Percentiles rank a stretch among this genome's conserved stretches.
phyloP scores from a whole-genome alignment of 2,888 invertebrate genomes.

The Keiferia lycopersicella region DNA sequence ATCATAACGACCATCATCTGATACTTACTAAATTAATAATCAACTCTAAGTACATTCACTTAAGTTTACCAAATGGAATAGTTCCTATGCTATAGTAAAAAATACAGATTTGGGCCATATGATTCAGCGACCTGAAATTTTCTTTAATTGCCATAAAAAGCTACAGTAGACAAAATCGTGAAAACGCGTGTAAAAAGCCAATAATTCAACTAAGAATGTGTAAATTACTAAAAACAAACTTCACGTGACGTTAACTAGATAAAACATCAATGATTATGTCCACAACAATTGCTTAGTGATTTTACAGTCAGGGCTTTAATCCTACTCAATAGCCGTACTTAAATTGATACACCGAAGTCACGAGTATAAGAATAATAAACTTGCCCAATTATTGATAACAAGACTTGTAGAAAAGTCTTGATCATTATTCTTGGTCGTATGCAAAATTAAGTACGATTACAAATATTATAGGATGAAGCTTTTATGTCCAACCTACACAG shows the following conservation, averaged over 20 bases:
- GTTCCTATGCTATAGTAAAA: constrained; percentile 5
- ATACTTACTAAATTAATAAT: constrained; percentile 16
- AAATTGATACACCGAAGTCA: background rate
- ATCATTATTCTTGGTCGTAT: background rate
- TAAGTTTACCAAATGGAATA: constrained; percentile 7
- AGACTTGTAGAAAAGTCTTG: constrained; percentile 6
- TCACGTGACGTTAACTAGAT: constrained; percentile 48
- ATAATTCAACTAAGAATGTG: constrained; percentile 33
- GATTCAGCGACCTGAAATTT: background rate
- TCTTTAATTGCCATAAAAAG: constrained; percentile 33
- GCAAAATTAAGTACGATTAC: constrained; percentile 2
- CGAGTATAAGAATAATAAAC: background rate
- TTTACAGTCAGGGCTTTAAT: constrained; percentile 46
- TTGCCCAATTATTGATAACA: constrained; percentile 7
- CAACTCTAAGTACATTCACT: constrained; percentile 24
- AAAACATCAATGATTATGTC: constrained; percentile 72
- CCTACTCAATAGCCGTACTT: background rate
- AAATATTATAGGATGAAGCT: constrained; percentile 28
- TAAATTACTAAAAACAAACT: constrained; percentile 9
- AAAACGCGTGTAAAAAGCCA: constrained; percentile 15
- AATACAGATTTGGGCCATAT: constrained; percentile 7
- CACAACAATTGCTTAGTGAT: constrained; percentile 63
- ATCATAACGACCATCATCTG: constrained; percentile 1
- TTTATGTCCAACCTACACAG: constrained; percentile 44
- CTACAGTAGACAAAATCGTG: background rate